A percentile compares a stretch with the other conserved stretches of the same genome.
Evolutionary conservation across 30 jellyfish, hydroid and myxozoan genomes (phyloP).

Genomic region (Hydractinia echinata): DNA sequence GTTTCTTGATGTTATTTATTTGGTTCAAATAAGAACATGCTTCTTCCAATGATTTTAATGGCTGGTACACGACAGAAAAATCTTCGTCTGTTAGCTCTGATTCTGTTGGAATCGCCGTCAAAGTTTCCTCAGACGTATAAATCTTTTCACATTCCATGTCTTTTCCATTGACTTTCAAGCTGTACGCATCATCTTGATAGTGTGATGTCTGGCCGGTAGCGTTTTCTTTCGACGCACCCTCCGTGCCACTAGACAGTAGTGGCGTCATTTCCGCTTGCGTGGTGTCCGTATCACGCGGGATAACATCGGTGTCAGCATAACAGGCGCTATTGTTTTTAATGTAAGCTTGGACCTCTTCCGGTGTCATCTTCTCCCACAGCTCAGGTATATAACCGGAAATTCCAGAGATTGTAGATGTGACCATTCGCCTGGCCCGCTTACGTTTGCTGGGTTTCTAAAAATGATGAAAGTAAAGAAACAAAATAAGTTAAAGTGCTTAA

Average conservation of each 20-base stretch:
- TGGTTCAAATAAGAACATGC: constrained; percentile 10
- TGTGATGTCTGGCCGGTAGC: neutral
- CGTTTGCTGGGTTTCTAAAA: constrained; percentile 19
- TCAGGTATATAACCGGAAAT: constrained; percentile 35
- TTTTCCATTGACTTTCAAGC: neutral
- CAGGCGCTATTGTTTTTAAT: neutral
- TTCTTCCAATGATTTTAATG: constrained; percentile 1
- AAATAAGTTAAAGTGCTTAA: no score
- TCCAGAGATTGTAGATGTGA: constrained; percentile 10
- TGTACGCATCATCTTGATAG: neutral
- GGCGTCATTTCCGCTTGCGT: constrained; percentile 38
- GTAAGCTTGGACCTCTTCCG: constrained; percentile 20
- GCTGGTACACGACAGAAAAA: neutral
- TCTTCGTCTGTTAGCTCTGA: neutral
- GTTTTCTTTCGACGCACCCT: neutral
- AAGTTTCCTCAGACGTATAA: constrained; percentile 7
- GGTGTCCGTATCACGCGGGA: constrained; percentile 18
- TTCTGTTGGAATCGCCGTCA: constrained; percentile 6
- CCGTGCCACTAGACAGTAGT: neutral
- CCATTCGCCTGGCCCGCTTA: constrained; percentile 28
- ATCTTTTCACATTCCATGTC: neutral
- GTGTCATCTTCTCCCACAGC: constrained; percentile 30
- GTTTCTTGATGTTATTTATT: neutral
- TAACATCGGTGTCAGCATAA: constrained; percentile 26
- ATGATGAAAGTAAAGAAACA: neutral